Evolutionary conservation across 2,113 vertebrate genomes (phyloP).

Genomic region (Hippocampus comes): DNA sequence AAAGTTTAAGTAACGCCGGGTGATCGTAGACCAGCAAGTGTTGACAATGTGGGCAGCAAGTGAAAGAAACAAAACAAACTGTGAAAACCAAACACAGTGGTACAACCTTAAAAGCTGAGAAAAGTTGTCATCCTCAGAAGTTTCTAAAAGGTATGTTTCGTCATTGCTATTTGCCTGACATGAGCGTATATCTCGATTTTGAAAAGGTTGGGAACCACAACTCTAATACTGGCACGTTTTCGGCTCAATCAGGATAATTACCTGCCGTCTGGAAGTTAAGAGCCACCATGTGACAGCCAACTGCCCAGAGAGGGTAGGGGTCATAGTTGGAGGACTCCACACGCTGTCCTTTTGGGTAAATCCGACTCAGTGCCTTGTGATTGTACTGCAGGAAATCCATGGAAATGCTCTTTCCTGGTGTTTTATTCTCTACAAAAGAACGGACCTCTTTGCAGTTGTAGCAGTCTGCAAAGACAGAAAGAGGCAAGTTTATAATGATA

Average conservation of each 20-base stretch:
- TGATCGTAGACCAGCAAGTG: too few relatives aligned
- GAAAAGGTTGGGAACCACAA: neutral
- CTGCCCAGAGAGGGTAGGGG: constrained; percentile 88
- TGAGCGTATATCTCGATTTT: neutral
- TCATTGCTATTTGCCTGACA: neutral
- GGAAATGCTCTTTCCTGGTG: constrained; percentile 74
- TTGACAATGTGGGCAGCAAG: too few relatives aligned
- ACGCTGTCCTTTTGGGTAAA: constrained; percentile 93
- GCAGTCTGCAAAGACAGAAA: constrained; percentile 67
- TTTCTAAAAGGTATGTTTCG: neutral
- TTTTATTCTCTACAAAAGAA: constrained; percentile 94
- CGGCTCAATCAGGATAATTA: constrained; percentile 33
- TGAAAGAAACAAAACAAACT: too few relatives aligned
- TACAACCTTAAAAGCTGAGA: too few relatives aligned
- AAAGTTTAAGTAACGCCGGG: too few relatives aligned
- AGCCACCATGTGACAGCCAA: constrained; percentile 92
- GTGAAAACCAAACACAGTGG: too few relatives aligned
- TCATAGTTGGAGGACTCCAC: constrained; percentile 98
- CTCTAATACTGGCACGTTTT: neutral
- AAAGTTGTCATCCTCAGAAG: too few relatives aligned
- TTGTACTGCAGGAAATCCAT: constrained; percentile 84
- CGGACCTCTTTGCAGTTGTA: constrained; percentile 89
- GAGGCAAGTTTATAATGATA: neutral
- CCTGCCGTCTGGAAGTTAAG: constrained; percentile 97
- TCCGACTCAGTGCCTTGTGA: constrained; percentile 84